These are phyloP conservation scores for Pao palembangensis DNA, from an alignment of 2,113 vertebrate species.

Conservation along the genomic window DNA sequence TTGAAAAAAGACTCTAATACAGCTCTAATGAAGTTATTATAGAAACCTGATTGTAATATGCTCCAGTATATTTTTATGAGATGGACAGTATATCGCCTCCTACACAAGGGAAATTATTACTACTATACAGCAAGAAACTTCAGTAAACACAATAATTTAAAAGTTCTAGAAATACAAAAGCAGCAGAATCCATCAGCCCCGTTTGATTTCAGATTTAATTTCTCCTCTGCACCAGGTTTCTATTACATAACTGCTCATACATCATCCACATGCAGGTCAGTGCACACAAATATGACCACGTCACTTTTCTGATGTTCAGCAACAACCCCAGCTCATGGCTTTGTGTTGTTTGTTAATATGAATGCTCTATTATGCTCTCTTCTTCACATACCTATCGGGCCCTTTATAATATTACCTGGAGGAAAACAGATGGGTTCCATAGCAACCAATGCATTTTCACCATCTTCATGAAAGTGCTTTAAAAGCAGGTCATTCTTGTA, in stretches of 20 bases:
- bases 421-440: constrained; percentile 34
- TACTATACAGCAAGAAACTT: neutral
- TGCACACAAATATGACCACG: too few species aligned
- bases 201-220: neutral
- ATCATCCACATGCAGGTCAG: constrained; percentile 1
- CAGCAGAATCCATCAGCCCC: constrained; percentile 17
- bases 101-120: neutral
- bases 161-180: neutral
- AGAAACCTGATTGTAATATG: too few species aligned
- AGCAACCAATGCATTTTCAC: constrained; percentile 46
- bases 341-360: too few species aligned
- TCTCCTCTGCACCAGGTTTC: constrained; percentile 3
- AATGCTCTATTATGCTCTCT: neutral
- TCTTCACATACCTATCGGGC: constrained; percentile 14
- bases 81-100: neutral
- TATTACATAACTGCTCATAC: constrained; percentile 16
- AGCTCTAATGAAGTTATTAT: too few species aligned
- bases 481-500: constrained; percentile 7
- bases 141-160: neutral
- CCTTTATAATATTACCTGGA: constrained; percentile 1
- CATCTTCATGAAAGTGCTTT: constrained; percentile 5
- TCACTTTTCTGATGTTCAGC: neutral
- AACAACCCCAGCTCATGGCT: too few species aligned
- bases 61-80: too few species aligned
- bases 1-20: too few species aligned